These are phyloP conservation scores for Ommatoiulus sabulosus DNA, from an alignment of 2,888 invertebrate species.

Conservation along the genomic window DNA sequence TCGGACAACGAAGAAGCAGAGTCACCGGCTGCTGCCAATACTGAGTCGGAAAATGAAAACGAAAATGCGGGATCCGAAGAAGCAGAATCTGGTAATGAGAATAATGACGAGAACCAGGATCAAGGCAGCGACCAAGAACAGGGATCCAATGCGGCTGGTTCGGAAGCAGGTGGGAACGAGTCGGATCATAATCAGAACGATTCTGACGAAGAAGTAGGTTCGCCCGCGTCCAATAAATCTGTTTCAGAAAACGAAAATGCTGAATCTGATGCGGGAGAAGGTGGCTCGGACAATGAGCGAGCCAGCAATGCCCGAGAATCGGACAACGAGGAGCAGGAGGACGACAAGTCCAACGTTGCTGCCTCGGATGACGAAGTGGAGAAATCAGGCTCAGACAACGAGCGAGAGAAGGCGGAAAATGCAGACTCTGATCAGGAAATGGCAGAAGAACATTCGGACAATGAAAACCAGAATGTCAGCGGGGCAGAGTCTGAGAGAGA, in stretches of 20 bases:
- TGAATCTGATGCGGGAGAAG: not conserved
- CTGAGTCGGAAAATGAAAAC: constrained; percentile 26
- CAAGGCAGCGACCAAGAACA: not conserved
- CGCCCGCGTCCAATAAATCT: not conserved
- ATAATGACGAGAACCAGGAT: not conserved
- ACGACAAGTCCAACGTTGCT: not conserved
- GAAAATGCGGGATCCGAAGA: constrained; percentile 38
- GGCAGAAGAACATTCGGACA: not conserved
- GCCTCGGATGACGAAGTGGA: not conserved
- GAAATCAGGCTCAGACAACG: not conserved
- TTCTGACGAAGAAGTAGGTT: constrained; percentile 21
- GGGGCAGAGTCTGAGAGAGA: constrained; percentile 6
- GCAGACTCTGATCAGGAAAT: constrained; percentile 45
- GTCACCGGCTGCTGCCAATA: not conserved
- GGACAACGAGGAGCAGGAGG: constrained; percentile 31
- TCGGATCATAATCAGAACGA: not conserved
- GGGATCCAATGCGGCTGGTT: not conserved
- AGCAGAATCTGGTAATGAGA: constrained; percentile 32
- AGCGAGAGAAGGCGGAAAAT: constrained; percentile 23
- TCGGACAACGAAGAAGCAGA: constrained; percentile 41
- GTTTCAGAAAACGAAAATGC: not conserved
- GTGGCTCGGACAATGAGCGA: not conserved
- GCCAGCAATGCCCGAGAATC: not conserved
- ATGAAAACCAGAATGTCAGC: not conserved
- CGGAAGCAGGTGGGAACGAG: constrained; percentile 37